Conservation (phyloP, 2,113 vertebrate species). For the Tupaia tana region DNA sequence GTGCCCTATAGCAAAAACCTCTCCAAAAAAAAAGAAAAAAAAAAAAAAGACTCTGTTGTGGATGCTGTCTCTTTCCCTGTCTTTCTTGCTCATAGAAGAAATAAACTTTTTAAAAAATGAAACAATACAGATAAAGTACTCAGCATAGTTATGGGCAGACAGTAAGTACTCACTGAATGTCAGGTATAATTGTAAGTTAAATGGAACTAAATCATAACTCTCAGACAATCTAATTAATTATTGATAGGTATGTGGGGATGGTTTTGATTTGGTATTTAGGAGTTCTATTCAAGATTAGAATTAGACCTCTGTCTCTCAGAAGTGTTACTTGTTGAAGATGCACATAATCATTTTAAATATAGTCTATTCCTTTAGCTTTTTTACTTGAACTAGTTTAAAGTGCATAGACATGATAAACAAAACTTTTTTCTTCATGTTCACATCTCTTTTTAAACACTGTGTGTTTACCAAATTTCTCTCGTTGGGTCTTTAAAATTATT, state of each 20-base stretch:
- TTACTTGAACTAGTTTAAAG: slow-evolving; percentile 26
- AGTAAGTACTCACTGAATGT: not conserved
- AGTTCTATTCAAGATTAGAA: not conserved
- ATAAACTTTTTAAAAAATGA: not conserved
- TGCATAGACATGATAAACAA: not conserved
- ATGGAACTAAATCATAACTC: slow-evolving; percentile 10
- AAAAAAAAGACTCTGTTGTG: no score
- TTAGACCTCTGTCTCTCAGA: not conserved
- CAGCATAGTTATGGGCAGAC: not conserved
- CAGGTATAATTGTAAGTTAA: not conserved
- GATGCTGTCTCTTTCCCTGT: no score
- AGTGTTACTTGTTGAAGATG: not conserved
- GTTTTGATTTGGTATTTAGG: not conserved
- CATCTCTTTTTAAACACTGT: not conserved
- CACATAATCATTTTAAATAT: not conserved
- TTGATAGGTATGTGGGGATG: not conserved
- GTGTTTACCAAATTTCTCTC: not conserved
- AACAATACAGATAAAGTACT: slow-evolving; percentile 2
- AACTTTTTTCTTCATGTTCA: not conserved
- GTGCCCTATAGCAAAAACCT: no score
- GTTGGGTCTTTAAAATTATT: slow-evolving; percentile 27
- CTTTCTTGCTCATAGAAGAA: no score
- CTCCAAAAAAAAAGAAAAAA: no score
- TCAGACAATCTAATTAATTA: not conserved
- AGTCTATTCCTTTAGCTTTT: not conserved